Conservation (phyloP, 2,113 vertebrate genomes). For the Nibea albiflora region DNA sequence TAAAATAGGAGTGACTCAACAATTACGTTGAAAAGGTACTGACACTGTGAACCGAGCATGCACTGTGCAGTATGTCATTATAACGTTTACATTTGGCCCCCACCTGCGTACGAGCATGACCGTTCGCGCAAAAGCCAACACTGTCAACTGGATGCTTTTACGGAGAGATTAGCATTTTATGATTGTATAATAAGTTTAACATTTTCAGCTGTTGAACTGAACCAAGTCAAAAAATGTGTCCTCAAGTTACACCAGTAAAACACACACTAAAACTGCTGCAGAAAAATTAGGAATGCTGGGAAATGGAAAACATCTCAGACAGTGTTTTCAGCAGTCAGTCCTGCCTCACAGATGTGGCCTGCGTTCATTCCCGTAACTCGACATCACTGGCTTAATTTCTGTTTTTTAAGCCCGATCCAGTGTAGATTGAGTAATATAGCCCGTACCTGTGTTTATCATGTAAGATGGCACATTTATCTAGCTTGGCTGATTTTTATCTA, state of each 20-base stretch:
- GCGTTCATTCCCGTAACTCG: neutral
- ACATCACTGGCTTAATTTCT: neutral
- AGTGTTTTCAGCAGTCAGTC: constrained; percentile 5
- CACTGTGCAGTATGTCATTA: constrained; percentile 14
- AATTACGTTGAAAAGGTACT: constrained; percentile 2
- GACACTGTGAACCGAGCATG: neutral
- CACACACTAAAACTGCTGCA: neutral
- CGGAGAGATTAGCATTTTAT: constrained; percentile 13
- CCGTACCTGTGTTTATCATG: neutral
- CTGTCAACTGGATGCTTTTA: constrained; percentile 11
- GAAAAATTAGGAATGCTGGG: constrained; percentile 15
- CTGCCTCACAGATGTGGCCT: constrained; percentile 27
- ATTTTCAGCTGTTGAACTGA: constrained; percentile 36
- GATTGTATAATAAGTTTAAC: constrained; percentile 21
- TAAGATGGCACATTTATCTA: constrained; percentile 9
- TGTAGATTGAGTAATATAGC: neutral
- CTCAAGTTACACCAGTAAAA: neutral
- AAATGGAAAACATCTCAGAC: neutral
- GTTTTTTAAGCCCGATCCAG: neutral
- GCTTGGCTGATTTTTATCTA: neutral
- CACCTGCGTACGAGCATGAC: neutral
- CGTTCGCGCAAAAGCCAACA: constrained; percentile 14
- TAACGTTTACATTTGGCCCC: constrained; percentile 13
- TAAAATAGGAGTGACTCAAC: neutral
- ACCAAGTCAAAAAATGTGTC: neutral